Evolutionary conservation across 2,113 vertebrate species (phyloP), one percentile per base, ranked within the genome.

Genomic region (Columba janthina): DNA sequence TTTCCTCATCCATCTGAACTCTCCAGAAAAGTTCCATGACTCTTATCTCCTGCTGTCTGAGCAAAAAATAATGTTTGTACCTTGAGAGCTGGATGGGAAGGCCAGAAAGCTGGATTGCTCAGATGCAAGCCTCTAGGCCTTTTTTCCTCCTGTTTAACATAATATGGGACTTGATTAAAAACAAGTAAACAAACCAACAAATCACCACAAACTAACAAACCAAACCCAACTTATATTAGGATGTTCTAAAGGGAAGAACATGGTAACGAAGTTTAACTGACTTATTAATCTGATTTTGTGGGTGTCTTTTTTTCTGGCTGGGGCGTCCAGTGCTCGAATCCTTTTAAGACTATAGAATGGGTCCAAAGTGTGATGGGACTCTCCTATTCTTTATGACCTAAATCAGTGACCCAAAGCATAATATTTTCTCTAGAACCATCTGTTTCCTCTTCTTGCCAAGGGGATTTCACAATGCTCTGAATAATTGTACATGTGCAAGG

Each of bases 391-490:
- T 85, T 82, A 60, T 74, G 89, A 96, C 95, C 92, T 85, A 91
- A 85, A 85, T 77, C 88, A 93, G 90, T 96, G 95, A 95, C 93
- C 95, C 91, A 92, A 90, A 95, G 87, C 51, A 31, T 81, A 93
- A 86, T 67, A 73, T 93, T 96, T 96, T 92, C 88, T 95, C 92
- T 89, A 65, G 91, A 89, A 90, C 95, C 95, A 96, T 97, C 96
- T 97, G 95, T 91, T 95, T 96, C 62, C 72, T 80, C 60, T 84
- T 91, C 89, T 96, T 96, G 97, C 96, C 94, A 96, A 90, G 85
- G 96, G 95, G 94, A 96, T 97, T 96, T 96, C 91, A 91, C 94
- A 96, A 88, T 92, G 89, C 92, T 96, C 80, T 85, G 76, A 86
- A 96, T 95, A 93, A 97, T 92, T 94, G 72, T 85, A 88, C 77